These are phyloP conservation scores for Halyomorpha halys DNA, from an alignment of 1,140 invertebrate species.

Conservation along the genomic window DNA sequence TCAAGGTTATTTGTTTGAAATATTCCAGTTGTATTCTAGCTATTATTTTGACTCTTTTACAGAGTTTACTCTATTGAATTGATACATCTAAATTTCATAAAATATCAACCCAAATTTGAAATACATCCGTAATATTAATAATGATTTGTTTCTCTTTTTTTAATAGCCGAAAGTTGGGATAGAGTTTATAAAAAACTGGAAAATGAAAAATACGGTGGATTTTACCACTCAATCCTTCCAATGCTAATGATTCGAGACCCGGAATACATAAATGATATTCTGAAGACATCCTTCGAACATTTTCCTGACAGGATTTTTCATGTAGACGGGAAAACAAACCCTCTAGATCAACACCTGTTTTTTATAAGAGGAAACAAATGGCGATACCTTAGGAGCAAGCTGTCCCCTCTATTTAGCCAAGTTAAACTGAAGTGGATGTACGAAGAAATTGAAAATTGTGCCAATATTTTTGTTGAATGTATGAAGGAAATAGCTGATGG, in stretches of 20 bases:
- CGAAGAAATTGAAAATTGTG: too few relatives aligned
- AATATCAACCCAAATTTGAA: too few relatives aligned
- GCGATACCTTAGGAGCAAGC: background rate
- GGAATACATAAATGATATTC: background rate
- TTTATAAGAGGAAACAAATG: background rate
- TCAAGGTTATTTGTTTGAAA: too few relatives aligned
- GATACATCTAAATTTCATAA: too few relatives aligned
- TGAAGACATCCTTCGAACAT: background rate
- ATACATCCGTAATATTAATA: too few relatives aligned
- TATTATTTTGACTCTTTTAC: too few relatives aligned
- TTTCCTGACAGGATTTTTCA: background rate
- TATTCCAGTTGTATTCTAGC: too few relatives aligned
- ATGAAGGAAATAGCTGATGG: conserved; percentile 4
- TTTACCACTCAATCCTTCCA: background rate
- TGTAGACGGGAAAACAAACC: background rate
- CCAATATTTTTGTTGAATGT: conserved; percentile 23
- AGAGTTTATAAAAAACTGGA: background rate
- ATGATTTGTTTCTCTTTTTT: too few relatives aligned
- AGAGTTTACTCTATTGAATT: too few relatives aligned
- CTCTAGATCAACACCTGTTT: background rate
- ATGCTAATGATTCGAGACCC: background rate
- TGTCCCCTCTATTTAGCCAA: background rate
- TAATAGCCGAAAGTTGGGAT: too few relatives aligned
- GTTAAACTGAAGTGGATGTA: background rate
- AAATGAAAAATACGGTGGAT: conserved; percentile 16